phyloP scores from a whole-genome alignment of 2,888 invertebrate species.

The Syritta pipiens region DNA sequence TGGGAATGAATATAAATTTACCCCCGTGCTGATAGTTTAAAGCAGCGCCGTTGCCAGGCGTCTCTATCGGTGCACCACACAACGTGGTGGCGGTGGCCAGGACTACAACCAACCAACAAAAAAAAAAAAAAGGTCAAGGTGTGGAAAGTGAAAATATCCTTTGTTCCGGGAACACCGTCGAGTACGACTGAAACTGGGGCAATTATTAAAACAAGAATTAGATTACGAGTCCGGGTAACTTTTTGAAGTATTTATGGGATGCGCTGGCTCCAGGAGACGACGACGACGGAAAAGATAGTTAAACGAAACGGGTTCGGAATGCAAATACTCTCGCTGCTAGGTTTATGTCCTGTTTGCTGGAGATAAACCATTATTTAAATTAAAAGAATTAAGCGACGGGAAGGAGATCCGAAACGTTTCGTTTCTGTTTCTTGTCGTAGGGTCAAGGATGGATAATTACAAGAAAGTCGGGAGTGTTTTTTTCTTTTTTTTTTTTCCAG shows the following conservation, averaged over 20 bases:
- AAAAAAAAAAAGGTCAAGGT: conserved; percentile 31
- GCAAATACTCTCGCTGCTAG: neutral
- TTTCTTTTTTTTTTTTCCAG: no score
- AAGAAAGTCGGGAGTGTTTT: no score
- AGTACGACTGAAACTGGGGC: conserved; percentile 7
- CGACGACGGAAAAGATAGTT: neutral
- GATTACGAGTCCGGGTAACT: conserved; percentile 30
- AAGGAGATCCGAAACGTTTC: no score
- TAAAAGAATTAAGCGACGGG: neutral
- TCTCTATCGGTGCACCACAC: neutral
- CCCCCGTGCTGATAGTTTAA: conserved; percentile 53
- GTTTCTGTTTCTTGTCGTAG: no score
- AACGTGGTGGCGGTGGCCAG: no score
- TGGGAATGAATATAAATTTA: conserved; percentile 51
- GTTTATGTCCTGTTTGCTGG: neutral
- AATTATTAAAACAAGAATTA: conserved; percentile 46
- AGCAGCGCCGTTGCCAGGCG: neutral
- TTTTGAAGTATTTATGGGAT: conserved; percentile 53
- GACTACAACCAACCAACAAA: conserved; percentile 1
- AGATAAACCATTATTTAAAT: conserved; percentile 3
- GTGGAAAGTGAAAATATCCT: conserved; percentile 40
- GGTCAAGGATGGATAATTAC: no score
- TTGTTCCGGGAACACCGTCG: conserved; percentile 12
- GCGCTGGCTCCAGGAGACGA: conserved; percentile 1
- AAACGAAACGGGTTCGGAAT: neutral